Evolutionary conservation across 2,888 invertebrate species (phyloP).

Genomic region (Aquatica leii): DNA sequence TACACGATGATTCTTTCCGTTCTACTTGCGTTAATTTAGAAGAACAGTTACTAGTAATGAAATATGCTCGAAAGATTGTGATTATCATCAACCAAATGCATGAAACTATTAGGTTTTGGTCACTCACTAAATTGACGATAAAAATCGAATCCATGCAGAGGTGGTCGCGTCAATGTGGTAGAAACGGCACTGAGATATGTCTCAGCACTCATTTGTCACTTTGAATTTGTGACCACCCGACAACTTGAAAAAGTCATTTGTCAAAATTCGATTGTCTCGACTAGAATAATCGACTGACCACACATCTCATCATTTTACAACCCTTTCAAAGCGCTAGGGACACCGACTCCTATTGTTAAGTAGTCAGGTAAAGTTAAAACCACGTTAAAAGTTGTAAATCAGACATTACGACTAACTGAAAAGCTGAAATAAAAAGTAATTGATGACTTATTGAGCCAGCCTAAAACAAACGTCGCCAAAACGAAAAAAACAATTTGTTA

Average conservation of each 20-base stretch:
- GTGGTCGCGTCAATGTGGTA: conserved; percentile 56
- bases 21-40: too few relatives aligned
- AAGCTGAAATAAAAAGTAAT: too few relatives aligned
- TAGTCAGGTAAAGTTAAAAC: conserved; percentile 19
- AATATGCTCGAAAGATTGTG: too few relatives aligned
- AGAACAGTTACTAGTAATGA: too few relatives aligned
- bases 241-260: conserved; percentile 60
- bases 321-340: conserved; percentile 43
- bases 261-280: conserved; percentile 58
- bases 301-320: conserved; percentile 47
- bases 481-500: too few relatives aligned
- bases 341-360: conserved; percentile 21
- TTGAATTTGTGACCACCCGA: conserved; percentile 56
- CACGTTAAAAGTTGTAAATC: not conserved
- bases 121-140: conserved; percentile 17
- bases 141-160: conserved; percentile 43
- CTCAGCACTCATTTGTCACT: conserved; percentile 62
- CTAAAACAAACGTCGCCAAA: too few relatives aligned
- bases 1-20: too few relatives aligned
- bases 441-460: too few relatives aligned
- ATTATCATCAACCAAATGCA: too few relatives aligned
- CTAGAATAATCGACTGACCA: conserved; percentile 53
- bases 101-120: not conserved
- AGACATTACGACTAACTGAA: too few relatives aligned
- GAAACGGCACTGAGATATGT: conserved; percentile 57